These are phyloP conservation scores for Silurus glanis DNA, from an alignment of 2,113 vertebrate species.

Conservation along the genomic window DNA sequence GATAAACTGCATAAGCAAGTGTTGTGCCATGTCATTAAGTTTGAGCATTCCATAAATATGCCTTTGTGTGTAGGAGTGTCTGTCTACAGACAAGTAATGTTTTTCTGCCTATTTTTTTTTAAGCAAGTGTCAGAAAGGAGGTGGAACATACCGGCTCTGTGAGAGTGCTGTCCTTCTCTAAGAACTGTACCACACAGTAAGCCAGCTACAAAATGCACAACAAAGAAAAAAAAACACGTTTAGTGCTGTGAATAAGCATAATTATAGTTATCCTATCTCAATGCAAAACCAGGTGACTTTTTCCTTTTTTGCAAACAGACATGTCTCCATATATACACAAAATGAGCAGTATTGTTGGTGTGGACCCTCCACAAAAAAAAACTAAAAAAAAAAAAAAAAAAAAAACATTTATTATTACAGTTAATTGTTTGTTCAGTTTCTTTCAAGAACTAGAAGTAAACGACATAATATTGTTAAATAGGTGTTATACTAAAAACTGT, in stretches of 20 bases:
- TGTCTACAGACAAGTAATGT: not conserved
- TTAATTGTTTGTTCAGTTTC: not conserved
- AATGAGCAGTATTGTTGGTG: not conserved
- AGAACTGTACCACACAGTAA: slow-evolving; percentile 86
- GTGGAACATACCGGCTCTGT: slow-evolving; percentile 84
- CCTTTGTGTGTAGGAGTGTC: not conserved
- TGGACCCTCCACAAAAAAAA: not conserved
- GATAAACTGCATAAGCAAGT: not conserved
- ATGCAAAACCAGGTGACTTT: not conserved
- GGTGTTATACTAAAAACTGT: not conserved
- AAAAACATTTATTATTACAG: no score
- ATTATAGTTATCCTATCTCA: not conserved
- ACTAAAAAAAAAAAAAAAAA: no score
- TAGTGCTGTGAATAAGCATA: not conserved
- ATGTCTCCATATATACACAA: not conserved
- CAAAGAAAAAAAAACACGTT: slow-evolving; percentile 40
- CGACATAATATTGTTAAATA: not conserved
- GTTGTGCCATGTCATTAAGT: not conserved
- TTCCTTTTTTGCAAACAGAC: not conserved
- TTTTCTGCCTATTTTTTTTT: not conserved
- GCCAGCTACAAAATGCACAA: slow-evolving; percentile 72
- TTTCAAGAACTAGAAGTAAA: not conserved
- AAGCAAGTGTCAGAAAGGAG: slow-evolving; percentile 21
- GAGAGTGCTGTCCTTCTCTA: slow-evolving; percentile 89
- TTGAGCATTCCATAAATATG: not conserved